A percentile compares a stretch with the other conserved stretches of the same genome.
These are phyloP conservation scores for Chiroxiphia lanceolata DNA, from an alignment of 2,797 vertebrate species.

Conservation along the genomic window DNA sequence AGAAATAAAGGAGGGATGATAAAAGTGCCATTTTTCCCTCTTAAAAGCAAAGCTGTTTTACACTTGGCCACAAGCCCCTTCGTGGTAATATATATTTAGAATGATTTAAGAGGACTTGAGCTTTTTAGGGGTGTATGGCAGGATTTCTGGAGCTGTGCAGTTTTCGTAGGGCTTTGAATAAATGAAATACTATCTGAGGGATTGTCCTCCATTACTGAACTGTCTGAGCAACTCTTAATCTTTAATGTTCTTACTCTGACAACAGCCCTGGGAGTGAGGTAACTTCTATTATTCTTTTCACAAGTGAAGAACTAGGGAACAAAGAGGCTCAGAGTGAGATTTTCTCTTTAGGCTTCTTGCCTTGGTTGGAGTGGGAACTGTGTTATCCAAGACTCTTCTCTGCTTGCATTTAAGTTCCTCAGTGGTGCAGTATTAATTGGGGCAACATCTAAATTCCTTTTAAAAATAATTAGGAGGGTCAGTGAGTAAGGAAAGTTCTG, in stretches of 20 bases:
- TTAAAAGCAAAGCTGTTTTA: slow-evolving; percentile 2
- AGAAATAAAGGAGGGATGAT: neutral
- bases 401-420: neutral
- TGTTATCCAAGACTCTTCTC: neutral
- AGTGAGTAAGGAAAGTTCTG: neutral
- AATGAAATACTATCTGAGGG: neutral
- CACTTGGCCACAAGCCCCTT: neutral
- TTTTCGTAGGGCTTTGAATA: neutral
- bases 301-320: neutral
- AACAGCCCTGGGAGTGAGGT: neutral
- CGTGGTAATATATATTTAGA: neutral
- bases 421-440: neutral
- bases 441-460: neutral
- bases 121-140: neutral
- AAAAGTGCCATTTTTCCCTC: neutral
- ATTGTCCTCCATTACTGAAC: neutral
- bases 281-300: neutral
- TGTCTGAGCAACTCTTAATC: neutral
- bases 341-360: neutral
- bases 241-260: slow-evolving; percentile 1
- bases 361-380: neutral
- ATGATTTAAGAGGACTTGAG: slow-evolving; percentile 1
- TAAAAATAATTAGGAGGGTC: neutral
- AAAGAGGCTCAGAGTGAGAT: neutral
- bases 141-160: neutral